Base-by-base conservation (phyloP, 2,797 vertebrate genomes). In the Lophotriccus pileatus region DNA sequence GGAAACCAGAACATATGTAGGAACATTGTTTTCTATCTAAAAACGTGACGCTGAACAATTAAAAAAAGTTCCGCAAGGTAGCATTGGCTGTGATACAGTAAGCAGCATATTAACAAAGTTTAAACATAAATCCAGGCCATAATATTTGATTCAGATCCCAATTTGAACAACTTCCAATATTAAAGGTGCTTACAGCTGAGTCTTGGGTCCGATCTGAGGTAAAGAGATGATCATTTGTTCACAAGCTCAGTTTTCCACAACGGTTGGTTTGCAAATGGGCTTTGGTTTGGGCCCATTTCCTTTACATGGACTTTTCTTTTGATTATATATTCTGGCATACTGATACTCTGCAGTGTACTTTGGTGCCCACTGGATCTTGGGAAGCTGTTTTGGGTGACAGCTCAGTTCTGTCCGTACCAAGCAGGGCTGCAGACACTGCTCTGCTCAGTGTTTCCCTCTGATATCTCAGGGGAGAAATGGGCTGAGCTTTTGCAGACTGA, bases 211-310 rank as follows among this genome's bases (percentile, higher is more conserved):
- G 36, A 8, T 49, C 14, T 70, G 32, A 27, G 18, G 32, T 53
- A 66, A 84, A 82, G 53, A 36, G 18, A 39, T n/a, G 24, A 16
- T 74, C 27, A 18, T 74, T 89, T 78, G 13, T 0, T 0, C 0
- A 0, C 34, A 44, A 74, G 14, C 18, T 53, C 70, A 37, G 16
- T 84, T 91, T 93, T 87, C 39, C 39, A 58, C 36, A 58, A 18
- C 22, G 43, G 20, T 23, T 6, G 12, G 7, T 59, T 80, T 87
- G 53, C 37, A 66, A 90, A 74, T 46, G 24, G 11, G 24, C 59
- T 89, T 93, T 80, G 30, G 12, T 89, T 94, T 87, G 34, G 27
- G 49, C 50, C 43, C 67, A 39, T 80, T 90, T 90, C 39, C 32
- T 74, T 69, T 21, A 62, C 27, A 24, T 39, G 41, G 43, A 62